Evolutionary conservation across 2,113 vertebrate genomes (phyloP), one percentile per base, ranked within the genome.

Genomic region (Carassius auratus): DNA sequence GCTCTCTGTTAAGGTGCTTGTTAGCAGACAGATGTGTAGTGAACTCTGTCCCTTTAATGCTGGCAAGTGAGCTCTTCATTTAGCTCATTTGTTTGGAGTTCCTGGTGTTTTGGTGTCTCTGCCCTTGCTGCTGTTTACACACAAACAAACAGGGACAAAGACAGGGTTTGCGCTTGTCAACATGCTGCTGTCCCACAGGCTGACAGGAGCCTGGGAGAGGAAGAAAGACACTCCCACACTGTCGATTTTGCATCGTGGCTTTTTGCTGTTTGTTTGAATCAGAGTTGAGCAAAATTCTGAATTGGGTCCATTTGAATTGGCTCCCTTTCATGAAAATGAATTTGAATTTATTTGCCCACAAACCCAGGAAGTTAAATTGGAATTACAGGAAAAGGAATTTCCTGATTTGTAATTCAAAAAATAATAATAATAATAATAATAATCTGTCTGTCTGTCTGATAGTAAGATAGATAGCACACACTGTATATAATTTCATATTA

Each of bases 121-220:
- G 80, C 45, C 80, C 64, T 82, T 69, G 64, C 80, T 6, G 23
- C 17, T 69, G 80, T 82, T 82, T 82, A 69, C 48, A 82, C 26
- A 82, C 80, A 82, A 82, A 82, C 80, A 82, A 82, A 82, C 61
- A 64, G 61, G 79, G 59, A 66, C 61, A 81, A 68, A 82, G 64
- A 52, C 45, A 68, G 14, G 45, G 80, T 23, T 69, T 69, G 48
- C 45, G 23, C 42, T 69, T 69, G 80, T 69, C 80, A 82, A 71
- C 80, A 55, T 45, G 10, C 26, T 36, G 1, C 45, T 71, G 45
- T 55, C 45, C 15, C 14, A 64, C 78, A 52, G 45, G 64, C 26
- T 82, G 64, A 82, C 64, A 48, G 26, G 45, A 69, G 38, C n/a
- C 59, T 61, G 4, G 21, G 30, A 38, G 76, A 19, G n/a, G 26